Conservation (phyloP, 2,888 invertebrate genomes). For the Drosophila yooni region DNA sequence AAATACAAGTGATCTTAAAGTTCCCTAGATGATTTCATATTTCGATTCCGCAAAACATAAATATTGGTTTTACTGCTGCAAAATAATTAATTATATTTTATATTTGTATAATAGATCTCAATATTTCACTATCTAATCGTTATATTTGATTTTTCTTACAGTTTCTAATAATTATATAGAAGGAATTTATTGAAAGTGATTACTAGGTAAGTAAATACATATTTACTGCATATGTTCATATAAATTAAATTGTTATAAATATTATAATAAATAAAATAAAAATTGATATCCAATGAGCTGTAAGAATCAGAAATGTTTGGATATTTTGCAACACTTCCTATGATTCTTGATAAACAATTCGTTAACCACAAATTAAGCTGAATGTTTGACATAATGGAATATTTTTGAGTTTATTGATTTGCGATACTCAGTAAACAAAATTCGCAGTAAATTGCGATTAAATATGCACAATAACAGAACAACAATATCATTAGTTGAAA, state of each 20-base stretch:
- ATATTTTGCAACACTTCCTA: background rate
- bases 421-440: background rate
- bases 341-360: background rate
- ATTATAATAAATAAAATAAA: background rate
- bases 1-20: conserved; percentile 13
- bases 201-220: background rate
- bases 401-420: background rate
- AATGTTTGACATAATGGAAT: background rate
- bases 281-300: background rate
- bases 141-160: no score
- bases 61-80: background rate
- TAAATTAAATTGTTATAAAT: background rate
- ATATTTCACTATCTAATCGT: no score
- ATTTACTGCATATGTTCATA: background rate
- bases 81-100: background rate
- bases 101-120: no score
- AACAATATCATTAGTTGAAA: background rate
- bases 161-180: no score
- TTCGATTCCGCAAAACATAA: background rate
- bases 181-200: no score
- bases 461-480: background rate
- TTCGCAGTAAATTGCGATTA: background rate
- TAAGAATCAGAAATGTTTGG: background rate
- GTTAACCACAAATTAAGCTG: background rate
- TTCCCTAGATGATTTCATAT: background rate